phyloP scores from a whole-genome alignment of 2,888 invertebrate genomes.

The Polydrusus cervinus region DNA sequence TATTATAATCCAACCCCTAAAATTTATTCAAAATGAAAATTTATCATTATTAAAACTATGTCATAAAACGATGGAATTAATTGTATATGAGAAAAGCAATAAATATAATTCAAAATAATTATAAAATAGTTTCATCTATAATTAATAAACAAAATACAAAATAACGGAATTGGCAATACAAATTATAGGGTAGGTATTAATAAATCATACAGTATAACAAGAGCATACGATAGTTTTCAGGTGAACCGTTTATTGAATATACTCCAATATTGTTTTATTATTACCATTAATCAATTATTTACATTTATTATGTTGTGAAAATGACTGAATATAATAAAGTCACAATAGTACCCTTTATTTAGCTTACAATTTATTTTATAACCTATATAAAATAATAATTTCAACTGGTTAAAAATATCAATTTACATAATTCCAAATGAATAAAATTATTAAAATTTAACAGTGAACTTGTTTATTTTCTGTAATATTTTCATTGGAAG shows the following conservation, averaged over 20 bases:
- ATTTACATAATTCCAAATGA: conserved; percentile 7
- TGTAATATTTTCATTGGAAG: too few relatives aligned
- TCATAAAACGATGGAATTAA: too few relatives aligned
- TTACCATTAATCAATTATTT: conserved; percentile 2
- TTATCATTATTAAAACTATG: too few relatives aligned
- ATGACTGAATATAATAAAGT: background rate
- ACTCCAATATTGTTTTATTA: conserved; percentile 9
- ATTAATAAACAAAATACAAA: background rate
- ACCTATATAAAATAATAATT: background rate
- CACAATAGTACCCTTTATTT: conserved; percentile 8
- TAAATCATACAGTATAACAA: background rate
- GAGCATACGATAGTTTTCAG: conserved; percentile 5
- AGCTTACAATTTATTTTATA: conserved; percentile 21
- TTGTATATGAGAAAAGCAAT: background rate
- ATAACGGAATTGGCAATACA: conserved; percentile 5
- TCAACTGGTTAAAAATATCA: background rate
- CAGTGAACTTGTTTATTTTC: background rate
- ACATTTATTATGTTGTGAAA: conserved; percentile 4
- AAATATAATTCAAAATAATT: conserved; percentile 11
- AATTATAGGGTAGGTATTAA: conserved; percentile 6
- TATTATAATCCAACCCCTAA: too few relatives aligned
- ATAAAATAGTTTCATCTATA: background rate
- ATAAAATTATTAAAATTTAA: conserved; percentile 11
- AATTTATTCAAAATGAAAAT: too few relatives aligned
- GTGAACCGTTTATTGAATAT: background rate